These are phyloP conservation scores for Lasioglossum villosulum DNA, from an alignment of 2,888 invertebrate genomes.

Conservation along the genomic window DNA sequence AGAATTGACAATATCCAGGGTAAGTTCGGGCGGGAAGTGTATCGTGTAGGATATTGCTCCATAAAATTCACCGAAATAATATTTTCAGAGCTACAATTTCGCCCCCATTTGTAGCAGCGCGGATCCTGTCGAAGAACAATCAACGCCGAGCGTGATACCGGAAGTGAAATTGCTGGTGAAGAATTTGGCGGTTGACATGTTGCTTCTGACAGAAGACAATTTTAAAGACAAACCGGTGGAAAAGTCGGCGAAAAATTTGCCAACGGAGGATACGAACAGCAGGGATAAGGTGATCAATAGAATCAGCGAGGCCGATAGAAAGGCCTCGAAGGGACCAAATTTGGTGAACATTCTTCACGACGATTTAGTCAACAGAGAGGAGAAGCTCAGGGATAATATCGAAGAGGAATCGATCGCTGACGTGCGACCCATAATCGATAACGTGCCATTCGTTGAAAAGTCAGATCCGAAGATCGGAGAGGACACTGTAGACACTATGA, in stretches of 20 bases:
- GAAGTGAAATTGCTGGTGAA: conserved; percentile 49
- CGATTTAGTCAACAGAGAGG: conserved; percentile 40
- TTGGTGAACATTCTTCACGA: conserved; percentile 48
- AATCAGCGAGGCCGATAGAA: conserved; percentile 18
- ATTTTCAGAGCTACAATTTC: conserved; percentile 78
- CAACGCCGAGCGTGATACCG: conserved; percentile 65
- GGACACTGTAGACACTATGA: conserved; percentile 42
- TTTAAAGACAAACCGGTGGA: conserved; percentile 21
- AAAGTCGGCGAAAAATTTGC: conserved; percentile 29
- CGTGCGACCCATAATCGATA: conserved; percentile 58
- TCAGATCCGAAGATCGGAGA: conserved; percentile 61
- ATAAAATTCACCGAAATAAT: not conserved
- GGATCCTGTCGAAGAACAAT: conserved; percentile 67
- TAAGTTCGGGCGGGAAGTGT: conserved; percentile 72
- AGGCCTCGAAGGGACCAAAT: conserved; percentile 17
- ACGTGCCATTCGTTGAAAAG: conserved; percentile 62
- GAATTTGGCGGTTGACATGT: not conserved
- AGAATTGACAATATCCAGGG: conserved; percentile 86
- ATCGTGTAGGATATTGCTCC: not conserved
- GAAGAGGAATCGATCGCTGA: conserved; percentile 52
- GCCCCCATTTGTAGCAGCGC: conserved; percentile 76
- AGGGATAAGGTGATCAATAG: conserved; percentile 56
- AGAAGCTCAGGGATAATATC: conserved; percentile 38
- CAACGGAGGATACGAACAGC: conserved; percentile 45
- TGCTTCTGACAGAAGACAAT: conserved; percentile 2